A percentile compares a stretch with the other conserved stretches of the same genome.
Conservation (phyloP, 1,140 invertebrate species). For the Physella acuta region DNA sequence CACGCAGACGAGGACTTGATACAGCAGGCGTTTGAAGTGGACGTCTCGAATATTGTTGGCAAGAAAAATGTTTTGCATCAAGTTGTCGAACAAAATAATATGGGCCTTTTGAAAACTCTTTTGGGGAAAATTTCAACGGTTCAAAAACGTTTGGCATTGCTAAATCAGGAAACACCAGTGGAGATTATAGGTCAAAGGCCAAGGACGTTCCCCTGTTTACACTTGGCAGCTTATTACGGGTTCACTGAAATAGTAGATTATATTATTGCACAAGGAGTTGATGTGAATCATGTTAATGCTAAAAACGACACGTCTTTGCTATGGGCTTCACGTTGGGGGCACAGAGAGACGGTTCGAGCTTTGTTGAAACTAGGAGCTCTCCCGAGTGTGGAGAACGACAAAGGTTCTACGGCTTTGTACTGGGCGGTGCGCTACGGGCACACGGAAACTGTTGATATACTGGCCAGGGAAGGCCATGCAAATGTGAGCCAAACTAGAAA, state of each 20-base stretch:
- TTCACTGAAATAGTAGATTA: constrained; percentile 40
- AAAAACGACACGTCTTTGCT: constrained; percentile 54
- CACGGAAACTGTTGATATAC: constrained; percentile 38
- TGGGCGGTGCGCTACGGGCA: constrained; percentile 56
- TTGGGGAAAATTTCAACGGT: constrained; percentile 31
- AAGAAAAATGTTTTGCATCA: constrained; percentile 43
- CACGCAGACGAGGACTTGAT: constrained; percentile 29
- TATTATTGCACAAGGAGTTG: constrained; percentile 38
- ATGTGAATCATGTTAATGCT: constrained; percentile 45
- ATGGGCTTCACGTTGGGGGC: constrained; percentile 51
- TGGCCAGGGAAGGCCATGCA: constrained; percentile 40
- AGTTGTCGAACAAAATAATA: constrained; percentile 40
- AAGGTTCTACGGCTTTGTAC: constrained; percentile 55
- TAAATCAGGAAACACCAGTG: constrained; percentile 46
- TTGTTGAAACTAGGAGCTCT: constrained; percentile 37
- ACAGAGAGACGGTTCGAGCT: constrained; percentile 33
- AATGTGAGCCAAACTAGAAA: constrained; percentile 44
- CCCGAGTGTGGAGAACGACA: constrained; percentile 51
- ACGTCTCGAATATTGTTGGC: constrained; percentile 28
- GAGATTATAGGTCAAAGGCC: constrained; percentile 51
- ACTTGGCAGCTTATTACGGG: constrained; percentile 49
- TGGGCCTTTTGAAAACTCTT: constrained; percentile 36
- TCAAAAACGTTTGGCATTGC: constrained; percentile 26
- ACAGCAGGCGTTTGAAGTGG: constrained; percentile 30
- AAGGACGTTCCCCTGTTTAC: constrained; percentile 46